A percentile compares a stretch with the other conserved stretches of the same genome.
phyloP scores from a whole-genome alignment of 2,113 vertebrate genomes.

The Grammomys surdaster region DNA sequence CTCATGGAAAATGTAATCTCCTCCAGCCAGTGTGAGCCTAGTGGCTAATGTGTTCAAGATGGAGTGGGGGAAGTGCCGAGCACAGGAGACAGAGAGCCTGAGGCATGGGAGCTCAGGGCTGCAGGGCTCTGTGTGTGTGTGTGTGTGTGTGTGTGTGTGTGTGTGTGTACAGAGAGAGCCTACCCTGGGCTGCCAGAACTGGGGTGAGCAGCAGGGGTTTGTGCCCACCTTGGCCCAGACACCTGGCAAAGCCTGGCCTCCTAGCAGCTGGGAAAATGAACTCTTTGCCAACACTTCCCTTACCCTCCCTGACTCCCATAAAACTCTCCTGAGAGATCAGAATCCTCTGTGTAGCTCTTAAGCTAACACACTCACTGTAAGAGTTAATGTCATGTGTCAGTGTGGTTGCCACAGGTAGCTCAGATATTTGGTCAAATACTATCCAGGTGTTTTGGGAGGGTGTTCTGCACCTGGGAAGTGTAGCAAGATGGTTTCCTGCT shows the following conservation, averaged over 20 bases:
- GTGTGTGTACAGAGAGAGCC: background rate
- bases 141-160: background rate
- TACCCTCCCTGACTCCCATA: background rate
- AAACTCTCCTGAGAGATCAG: background rate
- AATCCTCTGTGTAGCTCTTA: background rate
- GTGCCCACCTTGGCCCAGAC: background rate
- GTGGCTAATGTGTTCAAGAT: slow-evolving; percentile 84
- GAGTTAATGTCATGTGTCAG: background rate
- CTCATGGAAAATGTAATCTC: slow-evolving; percentile 83
- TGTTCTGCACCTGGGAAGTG: background rate
- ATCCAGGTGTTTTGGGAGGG: background rate
- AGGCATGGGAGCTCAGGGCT: background rate
- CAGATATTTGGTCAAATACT: background rate
- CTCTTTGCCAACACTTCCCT: background rate
- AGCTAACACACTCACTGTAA: background rate
- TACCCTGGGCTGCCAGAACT: background rate
- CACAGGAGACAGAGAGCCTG: slow-evolving; percentile 53
- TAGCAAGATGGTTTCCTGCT: too few relatives aligned
- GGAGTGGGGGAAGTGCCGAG: slow-evolving; percentile 71
- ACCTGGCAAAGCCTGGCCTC: background rate
- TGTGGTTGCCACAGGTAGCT: background rate
- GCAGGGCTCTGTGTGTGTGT: background rate
- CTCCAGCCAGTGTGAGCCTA: slow-evolving; percentile 57
- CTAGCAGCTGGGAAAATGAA: background rate
- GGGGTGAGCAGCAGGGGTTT: background rate